Conservation (phyloP, 1,140 invertebrate genomes). For the Listronotus bonariensis region DNA sequence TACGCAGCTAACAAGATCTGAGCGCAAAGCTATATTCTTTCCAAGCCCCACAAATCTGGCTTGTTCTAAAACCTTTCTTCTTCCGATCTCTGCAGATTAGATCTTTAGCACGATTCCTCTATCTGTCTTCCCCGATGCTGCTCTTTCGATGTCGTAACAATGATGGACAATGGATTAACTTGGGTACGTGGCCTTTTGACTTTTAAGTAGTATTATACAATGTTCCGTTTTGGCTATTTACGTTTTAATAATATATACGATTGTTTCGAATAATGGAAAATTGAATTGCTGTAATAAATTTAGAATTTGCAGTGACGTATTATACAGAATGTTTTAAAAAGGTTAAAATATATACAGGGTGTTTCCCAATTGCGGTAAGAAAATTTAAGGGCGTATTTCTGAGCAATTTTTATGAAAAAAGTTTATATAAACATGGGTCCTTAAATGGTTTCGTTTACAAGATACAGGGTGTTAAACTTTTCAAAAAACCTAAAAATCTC, state of each 20-base stretch:
- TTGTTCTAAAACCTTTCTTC: conserved; percentile 18
- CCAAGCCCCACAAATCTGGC: neutral
- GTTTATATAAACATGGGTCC: too few relatives aligned
- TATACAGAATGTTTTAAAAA: too few relatives aligned
- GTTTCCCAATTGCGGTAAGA: too few relatives aligned
- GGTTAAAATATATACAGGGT: too few relatives aligned
- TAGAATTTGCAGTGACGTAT: too few relatives aligned
- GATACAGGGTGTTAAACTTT: too few relatives aligned
- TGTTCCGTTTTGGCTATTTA: neutral
- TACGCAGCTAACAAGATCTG: neutral
- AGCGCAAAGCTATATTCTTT: conserved; percentile 4
- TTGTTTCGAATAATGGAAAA: too few relatives aligned
- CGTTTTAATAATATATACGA: neutral
- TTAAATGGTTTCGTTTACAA: too few relatives aligned
- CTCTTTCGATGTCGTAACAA: conserved; percentile 22
- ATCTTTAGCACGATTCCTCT: conserved; percentile 27
- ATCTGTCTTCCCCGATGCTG: conserved; percentile 25
- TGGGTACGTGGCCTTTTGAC: conserved; percentile 14
- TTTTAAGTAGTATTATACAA: conserved; percentile 3
- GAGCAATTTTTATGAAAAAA: too few relatives aligned
- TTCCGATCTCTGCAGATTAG: conserved; percentile 24
- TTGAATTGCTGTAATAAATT: too few relatives aligned
- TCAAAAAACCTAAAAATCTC: too few relatives aligned
- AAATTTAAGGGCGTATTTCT: too few relatives aligned
- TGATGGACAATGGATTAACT: conserved; percentile 19